Evolutionary conservation across 2,888 invertebrate species (phyloP), one percentile per base, ranked within the genome.

Genomic region (Papilio protenor): DNA sequence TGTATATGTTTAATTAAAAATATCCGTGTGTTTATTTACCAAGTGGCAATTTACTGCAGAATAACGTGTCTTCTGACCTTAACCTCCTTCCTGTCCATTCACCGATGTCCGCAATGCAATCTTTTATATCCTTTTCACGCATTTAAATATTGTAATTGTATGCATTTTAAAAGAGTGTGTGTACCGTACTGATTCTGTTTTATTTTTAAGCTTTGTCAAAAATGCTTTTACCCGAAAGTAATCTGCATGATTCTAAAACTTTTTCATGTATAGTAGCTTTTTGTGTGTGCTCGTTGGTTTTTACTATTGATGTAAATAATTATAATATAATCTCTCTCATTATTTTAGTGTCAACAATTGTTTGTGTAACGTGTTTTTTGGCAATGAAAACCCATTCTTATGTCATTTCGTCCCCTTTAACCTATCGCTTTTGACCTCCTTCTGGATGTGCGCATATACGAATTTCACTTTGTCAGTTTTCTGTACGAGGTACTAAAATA

Each of bases 81-180:
- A 69, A 69, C 66, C 66, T 45, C n/a, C 21, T 69, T 69, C 1
- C 64, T 64, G 64, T 64, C 33, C 45, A 69, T 45, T 69, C 66
- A 69, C 45, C 12, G 45, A 45, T 66, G 66, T 66, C 40, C 66
- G 66, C 45, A 14, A 69, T n/a, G n/a, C 11, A 66, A 59, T 18
- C n/a, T 40, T 66, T 40, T 2, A 18, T 40, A 66, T 66, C 2
- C 66, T 40, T 69, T n/a, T 45, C 12, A 12, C 5, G 18, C 1
- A 21, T 69, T 45, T 45, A 21, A 18, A 40, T 40, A 40, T 8
- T 2, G 23, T 33, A 12, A 33, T 45, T 21, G 11, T 66, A 57
- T 11, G 21, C 21, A 57, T 21, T 21, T 16, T 64, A 33, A 33
- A 2, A 33, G 33, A 33, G 2, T 33, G 5, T n/a, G 1, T n/a